Conservation (phyloP, 2,113 vertebrate species). For the Parotia lawesii region DNA sequence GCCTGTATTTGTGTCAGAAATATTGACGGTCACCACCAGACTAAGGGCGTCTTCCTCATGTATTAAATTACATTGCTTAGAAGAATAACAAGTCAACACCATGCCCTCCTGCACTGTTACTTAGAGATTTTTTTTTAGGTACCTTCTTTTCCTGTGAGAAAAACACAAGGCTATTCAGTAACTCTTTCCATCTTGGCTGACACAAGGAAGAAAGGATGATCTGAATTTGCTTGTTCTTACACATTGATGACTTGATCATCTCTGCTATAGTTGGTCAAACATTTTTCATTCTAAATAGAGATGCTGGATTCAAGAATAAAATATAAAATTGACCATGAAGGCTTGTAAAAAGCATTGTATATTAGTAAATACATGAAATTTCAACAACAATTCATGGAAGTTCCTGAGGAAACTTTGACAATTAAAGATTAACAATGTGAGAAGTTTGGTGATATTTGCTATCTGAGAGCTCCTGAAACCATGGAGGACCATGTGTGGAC, state of each 20-base stretch:
- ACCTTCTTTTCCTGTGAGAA: neutral
- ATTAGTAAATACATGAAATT: neutral
- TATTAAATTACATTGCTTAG: constrained; percentile 58
- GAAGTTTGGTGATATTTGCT: neutral
- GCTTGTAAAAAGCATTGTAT: neutral
- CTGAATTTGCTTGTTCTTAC: neutral
- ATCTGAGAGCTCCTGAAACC: neutral
- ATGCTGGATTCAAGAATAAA: neutral
- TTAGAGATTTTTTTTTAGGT: constrained; percentile 26
- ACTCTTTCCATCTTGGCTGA: neutral
- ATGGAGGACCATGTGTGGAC: neutral
- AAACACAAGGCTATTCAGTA: neutral
- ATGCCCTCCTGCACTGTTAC: neutral
- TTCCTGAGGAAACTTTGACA: neutral
- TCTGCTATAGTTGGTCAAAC: neutral
- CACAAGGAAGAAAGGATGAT: neutral
- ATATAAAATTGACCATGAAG: neutral
- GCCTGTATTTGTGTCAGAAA: constrained; percentile 43
- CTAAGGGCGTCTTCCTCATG: constrained; percentile 7
- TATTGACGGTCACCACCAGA: constrained; percentile 44
- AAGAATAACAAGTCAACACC: constrained; percentile 29
- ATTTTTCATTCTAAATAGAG: neutral
- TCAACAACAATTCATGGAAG: neutral
- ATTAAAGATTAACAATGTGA: neutral
- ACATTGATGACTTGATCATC: neutral